phyloP scores from a whole-genome alignment of 2,888 invertebrate species.

The Phalera bucephala region DNA sequence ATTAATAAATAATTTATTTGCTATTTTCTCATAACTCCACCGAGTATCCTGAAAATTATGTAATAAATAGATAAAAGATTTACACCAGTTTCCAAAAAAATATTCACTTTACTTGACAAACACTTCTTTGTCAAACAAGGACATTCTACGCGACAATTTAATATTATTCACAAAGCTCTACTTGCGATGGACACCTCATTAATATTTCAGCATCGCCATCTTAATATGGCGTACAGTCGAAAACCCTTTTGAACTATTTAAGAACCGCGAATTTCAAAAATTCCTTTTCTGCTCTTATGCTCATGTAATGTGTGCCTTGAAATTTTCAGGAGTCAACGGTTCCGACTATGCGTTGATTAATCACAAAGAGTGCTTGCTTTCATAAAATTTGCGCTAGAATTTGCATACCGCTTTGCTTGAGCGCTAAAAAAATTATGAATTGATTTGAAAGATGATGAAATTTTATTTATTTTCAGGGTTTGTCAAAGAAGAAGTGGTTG shows the following conservation, averaged over 20 bases:
- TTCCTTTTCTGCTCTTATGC: slow-evolving; percentile 23
- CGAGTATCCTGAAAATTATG: too few species aligned
- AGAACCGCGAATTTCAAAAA: slow-evolving; percentile 36
- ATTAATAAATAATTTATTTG: too few species aligned
- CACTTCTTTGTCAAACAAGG: too few species aligned
- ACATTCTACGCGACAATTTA: slow-evolving; percentile 9
- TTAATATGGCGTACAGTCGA: slow-evolving; percentile 27
- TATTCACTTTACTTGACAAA: too few species aligned
- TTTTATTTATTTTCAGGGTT: too few species aligned
- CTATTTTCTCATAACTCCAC: too few species aligned
- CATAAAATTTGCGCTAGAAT: slow-evolving; percentile 24
- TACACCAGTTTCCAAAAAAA: too few species aligned
- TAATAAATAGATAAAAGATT: too few species aligned
- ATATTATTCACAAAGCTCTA: too few species aligned
- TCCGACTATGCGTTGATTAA: slow-evolving; percentile 29
- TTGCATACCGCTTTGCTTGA: slow-evolving; percentile 20
- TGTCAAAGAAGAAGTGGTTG: too few species aligned
- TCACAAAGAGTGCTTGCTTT: slow-evolving; percentile 27
- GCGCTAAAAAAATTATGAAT: slow-evolving; percentile 18
- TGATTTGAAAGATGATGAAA: slow-evolving; percentile 5
- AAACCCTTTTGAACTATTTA: too few species aligned
- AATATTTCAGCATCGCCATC: slow-evolving; percentile 26
- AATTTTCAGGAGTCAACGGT: slow-evolving; percentile 32
- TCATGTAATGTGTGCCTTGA: slow-evolving; percentile 31
- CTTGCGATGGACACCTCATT: too few species aligned